These are phyloP conservation scores for Bombylius discolor DNA, from an alignment of 2,888 invertebrate genomes.

Conservation along the genomic window DNA sequence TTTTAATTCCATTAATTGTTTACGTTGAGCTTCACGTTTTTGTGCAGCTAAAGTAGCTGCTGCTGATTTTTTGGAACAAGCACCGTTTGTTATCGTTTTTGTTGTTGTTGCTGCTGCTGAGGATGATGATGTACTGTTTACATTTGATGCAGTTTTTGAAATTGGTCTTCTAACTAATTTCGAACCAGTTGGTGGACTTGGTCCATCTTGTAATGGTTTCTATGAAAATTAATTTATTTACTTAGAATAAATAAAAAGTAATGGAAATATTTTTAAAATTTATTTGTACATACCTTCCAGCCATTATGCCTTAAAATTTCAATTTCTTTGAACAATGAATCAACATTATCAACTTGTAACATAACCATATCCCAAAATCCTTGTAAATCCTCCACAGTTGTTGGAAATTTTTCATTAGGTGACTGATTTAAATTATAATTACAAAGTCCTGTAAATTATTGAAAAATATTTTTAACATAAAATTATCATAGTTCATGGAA, in stretches of 20 bases:
- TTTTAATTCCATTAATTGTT: constrained; percentile 58
- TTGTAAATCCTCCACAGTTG: constrained; percentile 77
- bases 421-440: constrained; percentile 53
- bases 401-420: constrained; percentile 71
- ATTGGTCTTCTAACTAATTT: constrained; percentile 22
- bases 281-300: constrained; percentile 45
- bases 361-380: constrained; percentile 98
- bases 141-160: not conserved
- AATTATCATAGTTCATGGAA: not conserved
- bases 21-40: constrained; percentile 58
- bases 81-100: constrained; percentile 14
- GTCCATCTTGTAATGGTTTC: constrained; percentile 16
- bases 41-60: constrained; percentile 36
- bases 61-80: constrained; percentile 15
- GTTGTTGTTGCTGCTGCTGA: constrained; percentile 1
- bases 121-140: not conserved
- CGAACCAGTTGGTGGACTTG: constrained; percentile 13
- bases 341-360: constrained; percentile 77
- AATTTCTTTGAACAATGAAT: constrained; percentile 61
- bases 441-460: constrained; percentile 42
- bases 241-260: too few species aligned
- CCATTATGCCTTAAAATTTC: constrained; percentile 47
- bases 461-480: constrained; percentile 6
- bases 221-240: constrained; percentile 9
- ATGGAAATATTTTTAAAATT: too few species aligned